These are phyloP conservation scores for Novumbra hubbsi DNA, from an alignment of 2,797 vertebrate species.

Conservation along the genomic window DNA sequence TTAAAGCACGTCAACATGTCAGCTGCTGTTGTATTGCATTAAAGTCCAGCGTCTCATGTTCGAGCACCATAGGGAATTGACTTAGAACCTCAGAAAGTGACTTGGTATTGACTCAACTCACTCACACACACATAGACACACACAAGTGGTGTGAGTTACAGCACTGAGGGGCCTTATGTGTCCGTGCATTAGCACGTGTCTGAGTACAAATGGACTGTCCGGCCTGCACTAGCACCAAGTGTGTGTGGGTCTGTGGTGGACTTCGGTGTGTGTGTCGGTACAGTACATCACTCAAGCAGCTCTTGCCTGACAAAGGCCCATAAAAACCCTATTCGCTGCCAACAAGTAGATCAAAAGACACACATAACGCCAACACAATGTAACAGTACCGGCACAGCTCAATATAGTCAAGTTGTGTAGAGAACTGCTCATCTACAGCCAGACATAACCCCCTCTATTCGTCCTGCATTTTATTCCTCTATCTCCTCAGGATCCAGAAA, in stretches of 20 bases:
- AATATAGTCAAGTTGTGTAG: conserved; percentile 38
- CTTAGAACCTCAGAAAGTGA: background rate
- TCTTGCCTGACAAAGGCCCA: conserved; percentile 63
- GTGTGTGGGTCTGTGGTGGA: conserved; percentile 33
- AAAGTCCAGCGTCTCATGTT: conserved; percentile 30
- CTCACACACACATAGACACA: conserved; percentile 33
- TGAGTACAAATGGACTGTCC: background rate
- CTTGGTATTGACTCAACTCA: background rate
- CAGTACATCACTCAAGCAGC: conserved; percentile 50
- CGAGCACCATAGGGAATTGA: conserved; percentile 63
- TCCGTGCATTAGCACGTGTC: conserved; percentile 26
- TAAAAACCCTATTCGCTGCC: conserved; percentile 76
- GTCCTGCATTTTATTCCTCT: conserved; percentile 21
- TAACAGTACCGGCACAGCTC: conserved; percentile 51
- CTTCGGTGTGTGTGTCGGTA: conserved; percentile 27
- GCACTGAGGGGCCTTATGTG: conserved; percentile 11
- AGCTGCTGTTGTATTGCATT: background rate
- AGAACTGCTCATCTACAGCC: conserved; percentile 39
- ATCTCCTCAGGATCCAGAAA: background rate
- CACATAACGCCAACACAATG: conserved; percentile 36
- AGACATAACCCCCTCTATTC: conserved; percentile 23
- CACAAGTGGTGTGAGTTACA: background rate
- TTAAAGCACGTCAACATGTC: background rate
- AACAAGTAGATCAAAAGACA: conserved; percentile 53
- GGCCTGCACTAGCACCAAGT: conserved; percentile 10